Percentiles rank a stretch among this genome's conserved stretches.
These are phyloP conservation scores for Patiria pectinifera DNA, from an alignment of 53 echinoderm and acorn worm species.

Conservation along the genomic window DNA sequence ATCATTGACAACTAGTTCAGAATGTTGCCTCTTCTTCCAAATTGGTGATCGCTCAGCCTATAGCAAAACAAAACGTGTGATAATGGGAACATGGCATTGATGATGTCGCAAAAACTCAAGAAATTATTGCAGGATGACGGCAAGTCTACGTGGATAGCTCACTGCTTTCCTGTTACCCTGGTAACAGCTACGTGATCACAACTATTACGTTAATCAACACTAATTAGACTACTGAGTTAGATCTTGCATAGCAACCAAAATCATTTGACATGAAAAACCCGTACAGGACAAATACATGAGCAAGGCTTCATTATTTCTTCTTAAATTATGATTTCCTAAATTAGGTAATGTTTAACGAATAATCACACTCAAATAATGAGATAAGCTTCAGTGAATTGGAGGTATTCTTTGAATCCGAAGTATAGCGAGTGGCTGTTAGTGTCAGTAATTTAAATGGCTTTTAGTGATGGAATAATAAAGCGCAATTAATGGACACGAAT, in stretches of 20 bases:
- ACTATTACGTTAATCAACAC: conserved; percentile 1
- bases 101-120: not conserved
- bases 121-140: not conserved
- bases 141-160: not conserved
- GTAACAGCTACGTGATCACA: conserved; percentile 11
- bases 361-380: too few relatives aligned
- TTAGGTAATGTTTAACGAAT: not conserved
- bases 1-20: not conserved
- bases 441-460: too few relatives aligned
- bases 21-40: not conserved
- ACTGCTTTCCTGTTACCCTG: not conserved
- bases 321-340: not conserved
- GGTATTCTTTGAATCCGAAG: too few relatives aligned
- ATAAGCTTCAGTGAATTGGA: too few relatives aligned
- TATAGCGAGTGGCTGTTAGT: too few relatives aligned
- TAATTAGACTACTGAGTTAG: not conserved
- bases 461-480: too few relatives aligned
- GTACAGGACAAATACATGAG: conserved; percentile 19
- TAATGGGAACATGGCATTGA: not conserved
- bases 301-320: not conserved
- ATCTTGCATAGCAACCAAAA: conserved; percentile 31
- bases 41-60: not conserved
- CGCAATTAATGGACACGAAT: too few relatives aligned
- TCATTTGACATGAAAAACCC: conserved; percentile 17
- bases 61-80: not conserved